A percentile compares a stretch with the other conserved stretches of the same genome.
These are phyloP conservation scores for Nibea coibor DNA, from an alignment of 2,113 vertebrate species.

Conservation along the genomic window DNA sequence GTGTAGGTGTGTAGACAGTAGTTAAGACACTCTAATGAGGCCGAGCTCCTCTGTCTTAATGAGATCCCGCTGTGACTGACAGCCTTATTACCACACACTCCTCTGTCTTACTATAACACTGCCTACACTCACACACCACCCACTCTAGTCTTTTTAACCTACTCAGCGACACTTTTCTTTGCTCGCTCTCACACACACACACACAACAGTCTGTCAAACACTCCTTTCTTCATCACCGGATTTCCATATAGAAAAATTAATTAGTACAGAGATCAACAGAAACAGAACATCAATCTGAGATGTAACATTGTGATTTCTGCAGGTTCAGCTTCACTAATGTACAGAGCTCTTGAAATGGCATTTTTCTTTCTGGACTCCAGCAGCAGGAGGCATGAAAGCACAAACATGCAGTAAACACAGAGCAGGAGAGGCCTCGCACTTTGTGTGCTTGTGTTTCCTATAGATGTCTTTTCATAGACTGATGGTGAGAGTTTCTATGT, in stretches of 20 bases:
- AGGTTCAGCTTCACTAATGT: too few species aligned
- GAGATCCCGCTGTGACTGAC: conserved; percentile 69
- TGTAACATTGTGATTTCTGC: background rate
- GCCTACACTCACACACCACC: conserved; percentile 23
- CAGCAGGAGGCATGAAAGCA: background rate
- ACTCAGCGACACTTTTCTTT: background rate
- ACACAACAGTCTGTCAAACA: background rate
- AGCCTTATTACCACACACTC: conserved; percentile 65
- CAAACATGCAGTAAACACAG: background rate
- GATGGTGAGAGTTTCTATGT: background rate
- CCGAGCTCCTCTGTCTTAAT: conserved; percentile 68
- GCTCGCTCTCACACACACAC: background rate
- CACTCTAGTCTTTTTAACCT: conserved; percentile 19
- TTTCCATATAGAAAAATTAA: background rate
- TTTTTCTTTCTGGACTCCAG: background rate
- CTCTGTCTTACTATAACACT: conserved; percentile 18
- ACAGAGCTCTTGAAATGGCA: background rate
- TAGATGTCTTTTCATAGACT: background rate
- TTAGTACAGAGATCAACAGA: background rate
- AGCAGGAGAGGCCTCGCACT: background rate
- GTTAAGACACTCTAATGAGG: conserved; percentile 63
- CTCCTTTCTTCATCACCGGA: background rate
- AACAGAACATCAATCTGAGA: background rate
- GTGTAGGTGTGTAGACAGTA: conserved; percentile 56
- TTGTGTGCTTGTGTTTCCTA: background rate